A percentile compares a stretch with the other conserved stretches of the same genome.
These are phyloP conservation scores for Aricia agestis DNA, from an alignment of 1,140 invertebrate species.

Conservation along the genomic window DNA sequence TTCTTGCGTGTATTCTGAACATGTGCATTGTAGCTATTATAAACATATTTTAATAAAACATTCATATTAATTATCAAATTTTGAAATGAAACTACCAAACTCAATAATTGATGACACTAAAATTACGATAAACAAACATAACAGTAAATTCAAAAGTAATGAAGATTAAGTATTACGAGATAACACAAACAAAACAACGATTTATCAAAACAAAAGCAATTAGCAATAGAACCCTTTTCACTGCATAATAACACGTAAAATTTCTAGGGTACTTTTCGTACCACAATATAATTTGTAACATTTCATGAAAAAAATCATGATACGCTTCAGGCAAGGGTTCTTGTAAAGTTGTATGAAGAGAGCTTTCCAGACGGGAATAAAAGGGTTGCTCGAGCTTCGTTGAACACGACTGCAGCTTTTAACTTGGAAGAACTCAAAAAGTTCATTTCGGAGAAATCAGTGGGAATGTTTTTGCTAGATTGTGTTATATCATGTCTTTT, in stretches of 20 bases:
- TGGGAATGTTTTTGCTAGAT: neutral
- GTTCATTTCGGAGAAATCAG: neutral
- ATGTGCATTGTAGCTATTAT: no score
- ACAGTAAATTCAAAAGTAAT: slow-evolving; percentile 1
- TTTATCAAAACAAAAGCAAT: slow-evolving; percentile 60
- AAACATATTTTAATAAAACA: no score
- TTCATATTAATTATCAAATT: no score
- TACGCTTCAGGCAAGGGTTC: slow-evolving; percentile 2
- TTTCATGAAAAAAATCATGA: slow-evolving; percentile 9
- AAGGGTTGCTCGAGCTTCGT: slow-evolving; percentile 7
- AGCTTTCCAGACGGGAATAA: slow-evolving; percentile 5
- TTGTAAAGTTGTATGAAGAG: slow-evolving; percentile 4
- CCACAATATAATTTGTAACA: slow-evolving; percentile 11
- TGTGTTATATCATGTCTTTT: neutral
- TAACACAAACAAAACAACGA: slow-evolving; percentile 40
- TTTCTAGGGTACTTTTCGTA: neutral
- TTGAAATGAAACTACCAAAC: no score
- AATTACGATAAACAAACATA: neutral
- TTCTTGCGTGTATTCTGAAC: no score
- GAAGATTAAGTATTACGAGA: neutral
- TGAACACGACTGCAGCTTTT: neutral
- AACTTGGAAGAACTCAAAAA: slow-evolving; percentile 4
- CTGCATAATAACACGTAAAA: neutral
- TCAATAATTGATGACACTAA: no score
- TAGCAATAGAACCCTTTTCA: slow-evolving; percentile 47